phyloP scores from a whole-genome alignment of 1,140 invertebrate genomes.

The Riptortus pedestris region DNA sequence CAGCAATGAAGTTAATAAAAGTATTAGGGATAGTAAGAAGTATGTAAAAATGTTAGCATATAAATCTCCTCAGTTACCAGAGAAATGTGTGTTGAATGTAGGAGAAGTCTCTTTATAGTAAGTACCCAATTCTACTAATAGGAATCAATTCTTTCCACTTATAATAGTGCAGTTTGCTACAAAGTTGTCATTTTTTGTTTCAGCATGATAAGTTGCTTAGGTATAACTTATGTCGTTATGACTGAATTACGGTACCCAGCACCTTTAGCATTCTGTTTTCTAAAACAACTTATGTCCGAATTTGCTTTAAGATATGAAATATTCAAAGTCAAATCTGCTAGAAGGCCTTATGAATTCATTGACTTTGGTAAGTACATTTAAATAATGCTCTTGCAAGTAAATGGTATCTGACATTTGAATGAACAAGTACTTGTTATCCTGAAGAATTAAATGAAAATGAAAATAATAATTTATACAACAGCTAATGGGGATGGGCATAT shows the following conservation, averaged over 20 bases:
- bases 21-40: conserved; percentile 36
- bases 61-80: conserved; percentile 34
- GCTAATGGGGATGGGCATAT: too few relatives aligned
- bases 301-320: conserved; percentile 37
- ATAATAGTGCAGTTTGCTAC: too few relatives aligned
- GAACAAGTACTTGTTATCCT: too few relatives aligned
- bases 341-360: conserved; percentile 40
- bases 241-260: conserved; percentile 38
- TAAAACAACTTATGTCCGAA: conserved; percentile 41
- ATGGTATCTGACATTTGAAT: too few relatives aligned
- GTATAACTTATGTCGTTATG: conserved; percentile 38
- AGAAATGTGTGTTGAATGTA: conserved; percentile 34
- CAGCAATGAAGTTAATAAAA: conserved; percentile 33
- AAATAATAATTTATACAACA: too few relatives aligned
- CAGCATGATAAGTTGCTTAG: conserved; percentile 38
- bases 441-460: too few relatives aligned
- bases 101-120: conserved; percentile 35
- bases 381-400: neutral
- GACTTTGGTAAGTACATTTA: conserved; percentile 38
- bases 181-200: conserved; percentile 32
- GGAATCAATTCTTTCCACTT: too few relatives aligned
- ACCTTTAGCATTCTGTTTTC: conserved; percentile 40
- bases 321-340: conserved; percentile 34
- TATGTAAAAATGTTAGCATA: conserved; percentile 38
- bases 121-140: conserved; percentile 29